These are phyloP conservation scores for Calameuta filiformis DNA, from an alignment of 2,888 invertebrate species.

Conservation along the genomic window DNA sequence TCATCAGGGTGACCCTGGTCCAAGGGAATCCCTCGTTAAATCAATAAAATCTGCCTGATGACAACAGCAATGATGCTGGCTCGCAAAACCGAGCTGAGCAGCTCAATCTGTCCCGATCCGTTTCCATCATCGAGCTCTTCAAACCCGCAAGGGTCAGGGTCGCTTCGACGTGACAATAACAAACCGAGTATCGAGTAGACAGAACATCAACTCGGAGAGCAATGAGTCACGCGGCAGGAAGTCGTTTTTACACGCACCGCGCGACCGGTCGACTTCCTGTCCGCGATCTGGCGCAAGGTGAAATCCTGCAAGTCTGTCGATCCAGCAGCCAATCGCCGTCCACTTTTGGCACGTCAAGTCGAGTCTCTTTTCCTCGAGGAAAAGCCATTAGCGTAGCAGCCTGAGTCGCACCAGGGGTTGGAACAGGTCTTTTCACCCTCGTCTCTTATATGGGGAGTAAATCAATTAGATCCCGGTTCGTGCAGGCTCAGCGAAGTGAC, in stretches of 20 bases:
- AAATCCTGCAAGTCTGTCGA: conserved; percentile 28
- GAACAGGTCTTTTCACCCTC: background rate
- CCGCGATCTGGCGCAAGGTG: conserved; percentile 53
- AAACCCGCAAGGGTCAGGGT: conserved; percentile 4
- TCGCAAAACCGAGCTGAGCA: background rate
- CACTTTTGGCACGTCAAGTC: background rate
- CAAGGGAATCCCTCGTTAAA: background rate
- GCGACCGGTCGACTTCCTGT: conserved; percentile 39
- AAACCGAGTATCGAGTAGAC: background rate
- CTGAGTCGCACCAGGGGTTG: background rate
- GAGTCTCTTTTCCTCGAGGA: background rate
- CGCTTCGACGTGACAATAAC: conserved; percentile 2
- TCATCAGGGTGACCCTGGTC: background rate
- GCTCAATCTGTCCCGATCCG: background rate
- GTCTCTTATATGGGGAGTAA: conserved; percentile 35
- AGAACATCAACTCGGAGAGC: conserved; percentile 6
- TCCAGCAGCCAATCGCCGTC: background rate
- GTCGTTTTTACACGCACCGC: conserved; percentile 44
- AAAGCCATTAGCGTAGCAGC: background rate
- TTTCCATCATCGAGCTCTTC: conserved; percentile 11
- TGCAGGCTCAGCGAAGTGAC: conserved; percentile 9
- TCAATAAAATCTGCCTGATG: background rate
- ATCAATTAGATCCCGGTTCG: conserved; percentile 49
- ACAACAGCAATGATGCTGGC: background rate
- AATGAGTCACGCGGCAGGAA: conserved; percentile 57